phyloP scores from a whole-genome alignment of 1,140 invertebrate species.

The Oncopodura yosiiana region DNA sequence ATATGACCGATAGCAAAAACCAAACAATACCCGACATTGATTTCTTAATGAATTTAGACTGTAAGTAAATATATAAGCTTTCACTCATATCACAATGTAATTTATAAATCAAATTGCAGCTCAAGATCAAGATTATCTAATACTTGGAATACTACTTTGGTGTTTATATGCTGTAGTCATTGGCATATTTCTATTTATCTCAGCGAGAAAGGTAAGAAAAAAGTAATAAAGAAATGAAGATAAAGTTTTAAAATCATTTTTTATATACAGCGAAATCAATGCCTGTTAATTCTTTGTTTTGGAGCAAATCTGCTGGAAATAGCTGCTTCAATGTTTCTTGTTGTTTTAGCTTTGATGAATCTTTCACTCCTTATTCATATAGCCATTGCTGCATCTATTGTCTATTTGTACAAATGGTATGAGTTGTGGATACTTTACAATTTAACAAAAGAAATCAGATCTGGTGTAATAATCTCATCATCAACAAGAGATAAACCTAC shows the following conservation, averaged over 20 bases:
- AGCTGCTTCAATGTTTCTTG: constrained; percentile 7
- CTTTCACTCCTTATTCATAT: neutral
- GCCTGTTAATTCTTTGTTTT: constrained; percentile 21
- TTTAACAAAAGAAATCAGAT: constrained; percentile 22
- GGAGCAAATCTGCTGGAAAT: constrained; percentile 17
- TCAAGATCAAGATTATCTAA: constrained; percentile 24
- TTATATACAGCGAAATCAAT: constrained; percentile 2
- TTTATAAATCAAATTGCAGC: too few species aligned
- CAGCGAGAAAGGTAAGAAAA: neutral
- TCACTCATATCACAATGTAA: too few species aligned
- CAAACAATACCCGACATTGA: constrained; percentile 7
- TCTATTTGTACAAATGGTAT: constrained; percentile 32
- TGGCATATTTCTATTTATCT: constrained; percentile 4
- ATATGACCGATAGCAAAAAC: constrained; percentile 10
- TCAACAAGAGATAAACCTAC: neutral
- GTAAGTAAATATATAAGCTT: neutral
- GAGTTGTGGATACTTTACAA: constrained; percentile 25
- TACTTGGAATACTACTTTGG: constrained; percentile 16
- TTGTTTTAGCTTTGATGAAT: constrained; percentile 9
- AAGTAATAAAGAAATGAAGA: neutral
- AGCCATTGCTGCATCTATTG: constrained; percentile 16
- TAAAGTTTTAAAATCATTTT: neutral
- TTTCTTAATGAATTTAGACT: constrained; percentile 10
- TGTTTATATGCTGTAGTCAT: constrained; percentile 7
- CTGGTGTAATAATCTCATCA: constrained; percentile 2